Base-by-base conservation (phyloP, 2,797 vertebrate genomes). In the Aplochiton taeniatus region DNA sequence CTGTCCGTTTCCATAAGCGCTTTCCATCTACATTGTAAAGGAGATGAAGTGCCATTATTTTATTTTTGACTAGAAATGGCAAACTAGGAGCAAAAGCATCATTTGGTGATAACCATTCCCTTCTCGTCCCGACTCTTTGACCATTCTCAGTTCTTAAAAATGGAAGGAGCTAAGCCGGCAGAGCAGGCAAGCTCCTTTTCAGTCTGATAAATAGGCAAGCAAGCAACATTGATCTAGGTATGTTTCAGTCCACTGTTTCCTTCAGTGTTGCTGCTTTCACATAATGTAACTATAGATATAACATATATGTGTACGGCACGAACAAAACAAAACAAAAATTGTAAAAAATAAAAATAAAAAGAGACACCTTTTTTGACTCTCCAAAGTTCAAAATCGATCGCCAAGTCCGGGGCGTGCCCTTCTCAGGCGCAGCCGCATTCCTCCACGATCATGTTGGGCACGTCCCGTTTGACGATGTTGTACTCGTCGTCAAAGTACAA, bases 361-460 rank as follows among this genome's bases (percentile, higher is more conserved):
- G n/a, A n/a, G n/a, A 31, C 2, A 31, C 6, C 31, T 31, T 31
- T 31, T 49, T 69, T 69, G 80, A 81, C 66, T 71, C 77, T 72
- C 77, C 58, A 54, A 49, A 74, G 75, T 83, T 75, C 79, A 74
- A 61, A 72, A 78, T 46, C 59, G 48, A 41, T 16, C 42, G 10
- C 4, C 41, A 6, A 42, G 60, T 9, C 7, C 11, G 49, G 3
- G 16, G 14, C 68, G 31, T n/a, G 48, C 0, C 64, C 0, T 49
- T 58, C 70, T 98, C 96, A 99, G 77, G 97, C 96, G 1, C 97
- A 99, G 83, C 97, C 97, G 12, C 97, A 99, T 90, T 99, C 97
- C 87, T 99, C 97, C 91, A 99, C 97, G n/a, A 99, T 99, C 97
- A 99, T 99, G 90, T 99, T 99, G 87, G 96, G 96, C 76, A 99